Evolutionary conservation across 2,797 vertebrate species (phyloP).

Genomic region (Phoebastria nigripes): DNA sequence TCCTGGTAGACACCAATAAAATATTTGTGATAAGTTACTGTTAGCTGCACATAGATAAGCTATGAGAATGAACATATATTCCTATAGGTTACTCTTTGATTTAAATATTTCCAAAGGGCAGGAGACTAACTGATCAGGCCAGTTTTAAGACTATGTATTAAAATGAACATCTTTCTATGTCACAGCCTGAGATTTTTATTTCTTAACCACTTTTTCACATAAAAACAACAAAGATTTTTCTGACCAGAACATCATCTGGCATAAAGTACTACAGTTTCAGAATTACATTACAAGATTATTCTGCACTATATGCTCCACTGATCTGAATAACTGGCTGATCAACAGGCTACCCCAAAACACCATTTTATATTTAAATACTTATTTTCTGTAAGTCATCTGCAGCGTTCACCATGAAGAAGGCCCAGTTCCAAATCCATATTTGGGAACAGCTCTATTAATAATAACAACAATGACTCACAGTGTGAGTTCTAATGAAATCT

Average conservation of each 20-base stretch:
- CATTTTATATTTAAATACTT: background rate
- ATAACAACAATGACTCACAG: conserved; percentile 26
- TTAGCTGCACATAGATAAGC: background rate
- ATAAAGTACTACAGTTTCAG: background rate
- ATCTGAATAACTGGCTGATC: background rate
- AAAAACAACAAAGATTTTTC: background rate
- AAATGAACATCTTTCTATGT: background rate
- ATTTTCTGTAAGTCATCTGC: background rate
- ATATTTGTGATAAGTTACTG: background rate
- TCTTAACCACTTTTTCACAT: background rate
- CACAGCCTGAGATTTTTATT: background rate
- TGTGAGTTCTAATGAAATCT: background rate
- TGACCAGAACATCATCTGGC: background rate
- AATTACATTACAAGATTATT: background rate
- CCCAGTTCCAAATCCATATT: conserved; percentile 15
- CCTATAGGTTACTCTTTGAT: background rate
- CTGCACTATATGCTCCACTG: background rate
- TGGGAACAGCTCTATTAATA: conserved; percentile 48
- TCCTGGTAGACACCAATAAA: background rate
- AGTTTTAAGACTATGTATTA: background rate
- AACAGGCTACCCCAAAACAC: background rate
- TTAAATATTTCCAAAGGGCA: background rate
- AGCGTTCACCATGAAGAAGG: background rate
- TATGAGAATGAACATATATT: background rate
- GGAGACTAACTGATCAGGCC: background rate